phyloP scores from a whole-genome alignment of 2,113 vertebrate species.

The Panthera leo region DNA sequence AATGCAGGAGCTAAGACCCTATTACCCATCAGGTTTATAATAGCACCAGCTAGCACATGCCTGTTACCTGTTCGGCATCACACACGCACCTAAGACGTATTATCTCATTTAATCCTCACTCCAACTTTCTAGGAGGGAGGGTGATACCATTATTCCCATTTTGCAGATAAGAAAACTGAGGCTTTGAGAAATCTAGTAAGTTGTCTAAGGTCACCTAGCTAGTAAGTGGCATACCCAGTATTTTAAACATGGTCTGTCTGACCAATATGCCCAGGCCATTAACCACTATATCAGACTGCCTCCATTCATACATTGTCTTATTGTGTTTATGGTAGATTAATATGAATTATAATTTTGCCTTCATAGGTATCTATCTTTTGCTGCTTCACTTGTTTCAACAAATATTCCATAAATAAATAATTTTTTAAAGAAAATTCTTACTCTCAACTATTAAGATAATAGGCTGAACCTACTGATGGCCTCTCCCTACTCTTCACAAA shows the following conservation, averaged over 20 bases:
- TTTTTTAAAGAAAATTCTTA: neutral
- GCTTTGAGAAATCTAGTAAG: neutral
- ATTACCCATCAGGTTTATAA: neutral
- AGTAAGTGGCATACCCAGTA: neutral
- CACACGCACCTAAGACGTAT: accelerated
- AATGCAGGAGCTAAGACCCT: neutral
- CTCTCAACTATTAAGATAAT: neutral
- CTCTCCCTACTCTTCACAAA: neutral
- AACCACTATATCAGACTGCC: neutral
- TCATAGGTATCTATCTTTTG: neutral
- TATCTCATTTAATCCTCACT: neutral
- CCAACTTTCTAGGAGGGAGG: neutral
- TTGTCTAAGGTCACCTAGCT: neutral
- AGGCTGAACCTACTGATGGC: neutral
- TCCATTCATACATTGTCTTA: neutral
- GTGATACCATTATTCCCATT: neutral
- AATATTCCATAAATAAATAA: neutral
- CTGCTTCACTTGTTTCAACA: neutral
- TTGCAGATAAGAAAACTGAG: neutral
- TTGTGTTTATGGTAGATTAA: neutral
- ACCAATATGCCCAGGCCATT: neutral
- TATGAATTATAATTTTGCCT: neutral
- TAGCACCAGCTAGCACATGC: neutral
- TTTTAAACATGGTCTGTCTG: neutral
- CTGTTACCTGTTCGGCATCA: neutral